These are phyloP conservation scores for Heterohyrax brucei DNA, from an alignment of 2,797 vertebrate genomes.

Conservation along the genomic window DNA sequence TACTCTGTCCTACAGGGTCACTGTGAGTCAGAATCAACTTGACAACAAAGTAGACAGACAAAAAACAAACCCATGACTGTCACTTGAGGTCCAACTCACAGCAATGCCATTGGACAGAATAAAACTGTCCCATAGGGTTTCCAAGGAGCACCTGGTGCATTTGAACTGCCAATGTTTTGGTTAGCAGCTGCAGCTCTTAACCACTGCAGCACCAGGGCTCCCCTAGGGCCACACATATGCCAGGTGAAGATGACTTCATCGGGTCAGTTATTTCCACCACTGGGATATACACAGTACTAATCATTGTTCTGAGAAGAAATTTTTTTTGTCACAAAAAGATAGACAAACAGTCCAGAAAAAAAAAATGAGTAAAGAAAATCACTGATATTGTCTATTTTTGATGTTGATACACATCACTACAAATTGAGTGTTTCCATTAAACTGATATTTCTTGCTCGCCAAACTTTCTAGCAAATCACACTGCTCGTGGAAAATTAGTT, in stretches of 20 bases:
- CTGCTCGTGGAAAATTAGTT: slow-evolving; percentile 14
- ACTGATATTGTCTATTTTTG: neutral
- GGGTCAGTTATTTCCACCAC: neutral
- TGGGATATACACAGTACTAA: neutral
- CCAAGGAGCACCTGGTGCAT: too few species aligned
- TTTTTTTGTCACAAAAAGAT: neutral
- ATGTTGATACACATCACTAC: neutral
- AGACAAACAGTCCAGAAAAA: neutral
- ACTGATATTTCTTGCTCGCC: neutral
- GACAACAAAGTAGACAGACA: too few species aligned
- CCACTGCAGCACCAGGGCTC: too few species aligned
- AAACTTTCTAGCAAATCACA: neutral
- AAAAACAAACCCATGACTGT: too few species aligned
- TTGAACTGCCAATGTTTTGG: too few species aligned
- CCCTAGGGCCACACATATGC: too few species aligned
- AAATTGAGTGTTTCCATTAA: neutral
- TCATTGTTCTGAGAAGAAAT: neutral
- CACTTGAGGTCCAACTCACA: too few species aligned
- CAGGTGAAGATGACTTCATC: neutral
- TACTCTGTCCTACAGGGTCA: too few species aligned
- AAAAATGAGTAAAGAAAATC: neutral
- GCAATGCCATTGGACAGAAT: too few species aligned
- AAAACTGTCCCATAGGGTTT: too few species aligned
- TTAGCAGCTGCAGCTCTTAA: too few species aligned
- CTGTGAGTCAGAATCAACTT: too few species aligned